phyloP scores from a whole-genome alignment of 2,888 invertebrate genomes.

The Polydrusus tereticollis region DNA sequence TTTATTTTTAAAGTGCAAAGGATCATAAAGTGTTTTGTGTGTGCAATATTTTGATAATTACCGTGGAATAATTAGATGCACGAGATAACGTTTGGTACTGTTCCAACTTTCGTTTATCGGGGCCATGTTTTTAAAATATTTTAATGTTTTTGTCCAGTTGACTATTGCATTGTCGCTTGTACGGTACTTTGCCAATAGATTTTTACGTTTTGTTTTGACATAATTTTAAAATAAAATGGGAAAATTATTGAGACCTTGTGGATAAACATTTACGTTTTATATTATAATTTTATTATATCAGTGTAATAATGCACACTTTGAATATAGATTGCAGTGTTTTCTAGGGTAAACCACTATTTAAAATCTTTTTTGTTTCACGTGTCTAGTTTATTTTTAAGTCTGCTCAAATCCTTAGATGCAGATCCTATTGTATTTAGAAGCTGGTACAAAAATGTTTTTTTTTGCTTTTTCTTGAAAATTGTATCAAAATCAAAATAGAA shows the following conservation, averaged over 20 bases:
- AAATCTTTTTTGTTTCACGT: too few species aligned
- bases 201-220: not conserved
- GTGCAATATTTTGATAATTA: slow-evolving; percentile 16
- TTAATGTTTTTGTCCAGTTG: slow-evolving; percentile 1
- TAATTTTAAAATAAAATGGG: not conserved
- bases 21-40: not conserved
- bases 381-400: too few species aligned
- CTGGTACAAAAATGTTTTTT: too few species aligned
- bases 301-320: too few species aligned
- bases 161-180: not conserved
- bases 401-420: too few species aligned
- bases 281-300: too few species aligned
- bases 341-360: too few species aligned
- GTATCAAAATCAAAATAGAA: too few species aligned
- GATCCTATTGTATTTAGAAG: too few species aligned
- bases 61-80: slow-evolving; percentile 27
- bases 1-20: slow-evolving; percentile 3
- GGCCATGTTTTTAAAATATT: slow-evolving; percentile 8
- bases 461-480: too few species aligned
- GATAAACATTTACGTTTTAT: not conserved
- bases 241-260: not conserved
- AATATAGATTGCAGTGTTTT: too few species aligned
- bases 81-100: slow-evolving; percentile 10
- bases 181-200: not conserved
- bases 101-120: slow-evolving; percentile 10